Evolutionary conservation across 2,113 vertebrate genomes (phyloP), one percentile per base, ranked within the genome.

Genomic region (Irena cyanogastra): DNA sequence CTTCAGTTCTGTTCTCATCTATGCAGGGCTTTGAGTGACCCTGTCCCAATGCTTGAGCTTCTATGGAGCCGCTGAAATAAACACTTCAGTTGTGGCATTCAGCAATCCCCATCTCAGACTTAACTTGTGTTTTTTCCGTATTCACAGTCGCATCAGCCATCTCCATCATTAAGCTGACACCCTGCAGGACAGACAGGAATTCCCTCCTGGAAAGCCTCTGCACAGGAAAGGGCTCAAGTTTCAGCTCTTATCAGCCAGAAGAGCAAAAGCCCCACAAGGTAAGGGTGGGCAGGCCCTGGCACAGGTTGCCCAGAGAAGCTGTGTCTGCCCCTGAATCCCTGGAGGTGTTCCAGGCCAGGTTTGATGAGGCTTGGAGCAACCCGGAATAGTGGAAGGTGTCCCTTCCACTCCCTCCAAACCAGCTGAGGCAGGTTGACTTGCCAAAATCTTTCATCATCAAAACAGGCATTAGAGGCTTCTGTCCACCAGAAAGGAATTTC

Each of bases 1-100:
- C 92, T 90, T 69, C 90, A 89, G 77, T 6, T 95, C 71, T 86
- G 69, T 33, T 64, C 78, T 68, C 90, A 60, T 60, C 65, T 56
- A 21, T 3, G 5, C 44, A 12, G 2, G 1, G 68, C 87, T 89
- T 10, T 20, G 31, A 82, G 54, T 5, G 6, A 77, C 19, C 50
- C 86, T 5, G 37, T 16, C 65, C 60, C 47, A 61, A 1, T 0
- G 2, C 59, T 1, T 2, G 1, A 45, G 68, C 50, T 68, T 72
- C 77, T 37, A 8, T 0, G 0, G 21, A 76, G 53, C 57, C 45
- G 59, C 81, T 18, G 21, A 68, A 64, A 59, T 3, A 8, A 91
- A 57, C 0, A 4, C 27, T 61, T 57, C 2, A 5, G 11, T 5
- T 65, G 33, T 8, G 33, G 15, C 28, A 15, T 33, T 42, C 60